A percentile compares a stretch with the other conserved stretches of the same genome.
Evolutionary conservation across 2,888 invertebrate species (phyloP).

Genomic region (Drosophila limbata): DNA sequence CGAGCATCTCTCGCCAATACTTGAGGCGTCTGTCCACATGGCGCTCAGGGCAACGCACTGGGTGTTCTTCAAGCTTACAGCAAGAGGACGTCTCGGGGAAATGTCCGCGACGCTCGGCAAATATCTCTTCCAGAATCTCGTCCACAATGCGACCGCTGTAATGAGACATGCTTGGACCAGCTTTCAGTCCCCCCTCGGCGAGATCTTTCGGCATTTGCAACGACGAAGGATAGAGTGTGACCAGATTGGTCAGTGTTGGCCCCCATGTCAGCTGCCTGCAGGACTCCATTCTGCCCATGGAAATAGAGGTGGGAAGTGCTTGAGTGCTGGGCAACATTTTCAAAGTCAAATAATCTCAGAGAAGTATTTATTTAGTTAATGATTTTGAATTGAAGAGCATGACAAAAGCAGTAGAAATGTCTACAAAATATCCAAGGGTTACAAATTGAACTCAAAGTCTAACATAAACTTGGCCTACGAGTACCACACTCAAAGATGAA

Average conservation of each 20-base stretch:
- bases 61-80: slow-evolving; percentile 18
- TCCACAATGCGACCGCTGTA: slow-evolving; percentile 59
- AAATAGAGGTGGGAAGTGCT: not conserved
- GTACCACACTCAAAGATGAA: slow-evolving; percentile 12
- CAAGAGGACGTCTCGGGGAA: slow-evolving; percentile 66
- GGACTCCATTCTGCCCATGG: not conserved
- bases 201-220: not conserved
- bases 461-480: not conserved
- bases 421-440: slow-evolving; percentile 23
- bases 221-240: slow-evolving; percentile 8
- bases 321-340: slow-evolving; percentile 1
- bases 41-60: slow-evolving; percentile 24
- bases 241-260: slow-evolving; percentile 45
- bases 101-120: slow-evolving; percentile 67
- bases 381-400: slow-evolving; percentile 29
- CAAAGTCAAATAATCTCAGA: slow-evolving; percentile 2
- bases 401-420: slow-evolving; percentile 27
- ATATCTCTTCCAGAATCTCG: slow-evolving; percentile 68
- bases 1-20: slow-evolving; percentile 76
- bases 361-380: slow-evolving; percentile 21
- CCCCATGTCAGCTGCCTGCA: not conserved
- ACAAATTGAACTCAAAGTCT: not conserved
- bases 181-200: not conserved
- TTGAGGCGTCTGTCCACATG: slow-evolving; percentile 73
- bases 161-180: slow-evolving; percentile 18